Evolutionary conservation across 2,888 invertebrate species (phyloP).

Genomic region (Ceratothoa steindachneri): DNA sequence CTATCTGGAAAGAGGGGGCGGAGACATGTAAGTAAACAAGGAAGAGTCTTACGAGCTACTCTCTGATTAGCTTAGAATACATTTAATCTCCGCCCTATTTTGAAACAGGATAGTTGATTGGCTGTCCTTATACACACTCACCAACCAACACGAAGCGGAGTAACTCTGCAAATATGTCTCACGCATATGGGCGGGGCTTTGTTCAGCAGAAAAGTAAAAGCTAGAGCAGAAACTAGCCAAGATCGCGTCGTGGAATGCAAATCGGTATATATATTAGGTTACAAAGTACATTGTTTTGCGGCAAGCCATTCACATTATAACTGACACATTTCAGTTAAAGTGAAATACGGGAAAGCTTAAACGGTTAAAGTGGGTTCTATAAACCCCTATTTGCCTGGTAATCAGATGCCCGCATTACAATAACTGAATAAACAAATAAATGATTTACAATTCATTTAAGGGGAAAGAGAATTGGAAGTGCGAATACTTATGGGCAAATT

Average conservation of each 20-base stretch:
- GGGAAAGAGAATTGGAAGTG: too few species aligned
- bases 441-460: background rate
- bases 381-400: background rate
- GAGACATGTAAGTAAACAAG: conserved; percentile 7
- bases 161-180: conserved; percentile 15
- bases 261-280: conserved; percentile 45
- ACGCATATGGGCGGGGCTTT: conserved; percentile 18
- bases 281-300: conserved; percentile 48
- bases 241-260: conserved; percentile 46
- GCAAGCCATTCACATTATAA: conserved; percentile 47
- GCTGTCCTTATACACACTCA: background rate
- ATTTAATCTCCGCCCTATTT: conserved; percentile 5
- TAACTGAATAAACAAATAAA: background rate
- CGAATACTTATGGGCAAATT: too few species aligned
- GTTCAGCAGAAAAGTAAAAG: background rate
- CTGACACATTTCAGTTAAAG: conserved; percentile 44
- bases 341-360: conserved; percentile 23
- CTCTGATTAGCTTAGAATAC: background rate
- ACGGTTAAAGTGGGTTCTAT: conserved; percentile 4
- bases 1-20: conserved; percentile 25
- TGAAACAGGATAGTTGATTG: conserved; percentile 24
- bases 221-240: conserved; percentile 27
- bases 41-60: background rate
- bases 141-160: conserved; percentile 18
- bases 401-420: background rate